These are phyloP conservation scores for Arrhopalites spinosus DNA, from an alignment of 2,888 invertebrate genomes.

Conservation along the genomic window DNA sequence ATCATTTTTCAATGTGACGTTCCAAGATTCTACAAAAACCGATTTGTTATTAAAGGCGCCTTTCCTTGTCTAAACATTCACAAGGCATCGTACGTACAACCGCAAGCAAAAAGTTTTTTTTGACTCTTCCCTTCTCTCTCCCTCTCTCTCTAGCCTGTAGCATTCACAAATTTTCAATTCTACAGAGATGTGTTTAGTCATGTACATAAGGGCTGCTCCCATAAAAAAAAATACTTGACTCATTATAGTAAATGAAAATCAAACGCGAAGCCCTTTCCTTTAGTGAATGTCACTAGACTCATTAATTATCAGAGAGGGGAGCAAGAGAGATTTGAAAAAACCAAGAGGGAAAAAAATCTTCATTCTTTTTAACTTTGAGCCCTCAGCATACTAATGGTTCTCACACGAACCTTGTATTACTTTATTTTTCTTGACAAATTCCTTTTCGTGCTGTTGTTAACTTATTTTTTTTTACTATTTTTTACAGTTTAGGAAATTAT, in stretches of 20 bases:
- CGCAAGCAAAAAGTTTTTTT: not conserved
- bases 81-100: not conserved
- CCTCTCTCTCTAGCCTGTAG: too few species aligned
- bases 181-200: too few species aligned
- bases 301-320: conserved; percentile 35
- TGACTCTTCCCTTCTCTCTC: too few species aligned
- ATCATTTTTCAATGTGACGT: conserved; percentile 56
- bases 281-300: conserved; percentile 34
- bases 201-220: not conserved
- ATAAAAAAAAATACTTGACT: conserved; percentile 22
- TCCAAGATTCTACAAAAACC: conserved; percentile 47
- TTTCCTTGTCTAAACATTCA: conserved; percentile 50
- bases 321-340: not conserved
- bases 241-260: conserved; percentile 33
- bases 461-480: conserved; percentile 10
- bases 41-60: conserved; percentile 55
- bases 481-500: too few species aligned
- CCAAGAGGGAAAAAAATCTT: not conserved
- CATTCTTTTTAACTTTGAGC: not conserved
- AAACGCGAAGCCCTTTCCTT: conserved; percentile 24
- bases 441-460: not conserved
- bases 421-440: not conserved
- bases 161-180: too few species aligned
- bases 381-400: not conserved
- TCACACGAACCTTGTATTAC: not conserved